Percentiles rank a stretch among this genome's conserved stretches.
phyloP scores from a whole-genome alignment of 2,888 invertebrate species.

The Tipula unca region DNA sequence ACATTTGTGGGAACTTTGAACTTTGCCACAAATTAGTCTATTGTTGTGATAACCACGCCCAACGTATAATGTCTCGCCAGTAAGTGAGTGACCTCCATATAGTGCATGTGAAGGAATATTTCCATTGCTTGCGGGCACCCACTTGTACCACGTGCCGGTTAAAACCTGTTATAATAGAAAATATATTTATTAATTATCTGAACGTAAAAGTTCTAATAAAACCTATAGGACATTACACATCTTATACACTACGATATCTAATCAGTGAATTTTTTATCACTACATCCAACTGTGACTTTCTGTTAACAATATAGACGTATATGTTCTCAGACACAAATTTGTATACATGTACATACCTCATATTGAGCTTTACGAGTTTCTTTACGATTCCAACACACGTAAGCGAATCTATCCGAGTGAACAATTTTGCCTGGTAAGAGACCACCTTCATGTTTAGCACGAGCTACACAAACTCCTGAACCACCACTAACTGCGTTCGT shows the following conservation, averaged over 20 bases:
- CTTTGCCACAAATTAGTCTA: slow-evolving; percentile 50
- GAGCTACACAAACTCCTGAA: slow-evolving; percentile 37
- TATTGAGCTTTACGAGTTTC: slow-evolving; percentile 46
- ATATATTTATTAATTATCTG: not conserved
- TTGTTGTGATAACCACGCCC: slow-evolving; percentile 49
- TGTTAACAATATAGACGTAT: not conserved
- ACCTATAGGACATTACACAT: not conserved
- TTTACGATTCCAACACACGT: slow-evolving; percentile 47
- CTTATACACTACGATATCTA: too few relatives aligned
- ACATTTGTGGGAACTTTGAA: slow-evolving; percentile 47
- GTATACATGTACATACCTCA: slow-evolving; percentile 42
- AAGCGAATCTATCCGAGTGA: slow-evolving; percentile 48
- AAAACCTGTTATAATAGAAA: slow-evolving; percentile 29
- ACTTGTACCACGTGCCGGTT: slow-evolving; percentile 47
- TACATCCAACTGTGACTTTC: not conserved
- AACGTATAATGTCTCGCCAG: slow-evolving; percentile 47
- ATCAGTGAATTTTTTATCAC: not conserved
- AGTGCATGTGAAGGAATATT: slow-evolving; percentile 48
- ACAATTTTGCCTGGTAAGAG: slow-evolving; percentile 54
- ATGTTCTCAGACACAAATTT: too few relatives aligned
- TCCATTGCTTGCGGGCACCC: slow-evolving; percentile 43
- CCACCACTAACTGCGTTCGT: slow-evolving; percentile 37
- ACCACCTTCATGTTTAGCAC: slow-evolving; percentile 49
- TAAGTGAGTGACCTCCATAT: slow-evolving; percentile 43
- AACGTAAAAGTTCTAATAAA: not conserved